Conservation (phyloP, 2,113 vertebrate genomes). For the Megaleporinus macrocephalus region DNA sequence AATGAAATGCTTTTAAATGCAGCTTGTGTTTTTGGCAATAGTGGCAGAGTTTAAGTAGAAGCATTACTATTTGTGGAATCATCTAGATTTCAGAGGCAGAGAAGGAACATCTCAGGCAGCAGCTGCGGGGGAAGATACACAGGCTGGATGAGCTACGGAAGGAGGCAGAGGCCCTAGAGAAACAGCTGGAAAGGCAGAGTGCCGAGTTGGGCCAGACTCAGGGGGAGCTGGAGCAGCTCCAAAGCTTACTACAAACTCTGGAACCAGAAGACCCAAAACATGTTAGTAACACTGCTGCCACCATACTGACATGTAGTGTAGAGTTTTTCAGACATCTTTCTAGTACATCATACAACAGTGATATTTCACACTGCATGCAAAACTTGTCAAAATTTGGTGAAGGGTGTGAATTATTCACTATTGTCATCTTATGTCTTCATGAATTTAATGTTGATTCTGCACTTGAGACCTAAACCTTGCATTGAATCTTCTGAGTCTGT, state of each 20-base stretch:
- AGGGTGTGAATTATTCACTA: too few relatives aligned
- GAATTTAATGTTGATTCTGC: too few relatives aligned
- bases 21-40: neutral
- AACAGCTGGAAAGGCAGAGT: slow-evolving; percentile 76
- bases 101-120: slow-evolving; percentile 75
- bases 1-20: too few relatives aligned
- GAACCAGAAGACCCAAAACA: slow-evolving; percentile 76
- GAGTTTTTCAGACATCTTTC: too few relatives aligned
- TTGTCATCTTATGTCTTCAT: too few relatives aligned
- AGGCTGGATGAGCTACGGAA: slow-evolving; percentile 71
- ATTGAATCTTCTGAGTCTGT: too few relatives aligned
- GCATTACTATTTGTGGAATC: neutral
- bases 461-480: too few relatives aligned
- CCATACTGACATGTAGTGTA: neutral
- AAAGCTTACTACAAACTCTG: slow-evolving; percentile 65
- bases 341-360: too few relatives aligned
- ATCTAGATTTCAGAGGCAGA: slow-evolving; percentile 76
- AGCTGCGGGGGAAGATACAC: slow-evolving; percentile 75
- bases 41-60: neutral
- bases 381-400: too few relatives aligned
- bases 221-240: slow-evolving; percentile 73
- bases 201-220: slow-evolving; percentile 73
- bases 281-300: slow-evolving; percentile 72
- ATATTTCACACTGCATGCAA: too few relatives aligned
- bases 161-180: slow-evolving; percentile 77